phyloP scores from a whole-genome alignment of 2,113 vertebrate species.

The Oryzias melastigma region DNA sequence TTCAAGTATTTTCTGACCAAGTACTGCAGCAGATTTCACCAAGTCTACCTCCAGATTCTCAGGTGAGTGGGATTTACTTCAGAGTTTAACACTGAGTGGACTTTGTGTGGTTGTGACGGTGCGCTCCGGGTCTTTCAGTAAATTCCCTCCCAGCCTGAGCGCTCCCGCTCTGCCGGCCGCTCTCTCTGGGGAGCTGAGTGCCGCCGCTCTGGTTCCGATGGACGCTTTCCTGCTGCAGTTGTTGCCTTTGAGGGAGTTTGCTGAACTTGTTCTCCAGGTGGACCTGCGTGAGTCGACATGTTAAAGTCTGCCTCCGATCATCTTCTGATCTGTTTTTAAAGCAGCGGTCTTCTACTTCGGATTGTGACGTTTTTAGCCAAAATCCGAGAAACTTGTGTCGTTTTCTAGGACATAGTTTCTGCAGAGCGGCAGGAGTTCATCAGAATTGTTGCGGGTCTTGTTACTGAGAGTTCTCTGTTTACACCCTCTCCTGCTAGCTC shows the following conservation, averaged over 20 bases:
- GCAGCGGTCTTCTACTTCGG: too few relatives aligned
- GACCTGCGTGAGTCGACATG: constrained; percentile 73
- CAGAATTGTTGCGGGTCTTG: too few relatives aligned
- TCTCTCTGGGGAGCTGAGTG: constrained; percentile 81
- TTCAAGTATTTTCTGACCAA: constrained; percentile 85
- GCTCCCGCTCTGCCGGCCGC: constrained; percentile 68
- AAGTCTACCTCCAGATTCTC: constrained; percentile 87
- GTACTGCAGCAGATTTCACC: constrained; percentile 79
- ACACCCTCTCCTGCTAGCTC: too few relatives aligned
- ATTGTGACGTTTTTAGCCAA: too few relatives aligned
- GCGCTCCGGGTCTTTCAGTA: constrained; percentile 69
- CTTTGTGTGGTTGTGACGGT: background rate
- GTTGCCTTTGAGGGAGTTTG: constrained; percentile 80
- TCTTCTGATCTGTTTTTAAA: too few relatives aligned
- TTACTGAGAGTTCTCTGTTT: too few relatives aligned
- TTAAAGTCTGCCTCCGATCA: background rate
- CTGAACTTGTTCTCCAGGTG: constrained; percentile 79
- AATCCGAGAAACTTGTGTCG: too few relatives aligned
- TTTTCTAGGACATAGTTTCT: too few relatives aligned
- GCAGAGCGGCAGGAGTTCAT: too few relatives aligned
- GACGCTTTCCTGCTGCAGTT: constrained; percentile 85
- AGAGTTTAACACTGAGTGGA: background rate
- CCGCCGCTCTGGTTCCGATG: constrained; percentile 81
- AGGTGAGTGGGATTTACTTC: constrained; percentile 72
- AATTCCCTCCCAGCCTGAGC: constrained; percentile 84